Conservation (phyloP, 2,888 invertebrate genomes). For the Argyra leucocephala region DNA sequence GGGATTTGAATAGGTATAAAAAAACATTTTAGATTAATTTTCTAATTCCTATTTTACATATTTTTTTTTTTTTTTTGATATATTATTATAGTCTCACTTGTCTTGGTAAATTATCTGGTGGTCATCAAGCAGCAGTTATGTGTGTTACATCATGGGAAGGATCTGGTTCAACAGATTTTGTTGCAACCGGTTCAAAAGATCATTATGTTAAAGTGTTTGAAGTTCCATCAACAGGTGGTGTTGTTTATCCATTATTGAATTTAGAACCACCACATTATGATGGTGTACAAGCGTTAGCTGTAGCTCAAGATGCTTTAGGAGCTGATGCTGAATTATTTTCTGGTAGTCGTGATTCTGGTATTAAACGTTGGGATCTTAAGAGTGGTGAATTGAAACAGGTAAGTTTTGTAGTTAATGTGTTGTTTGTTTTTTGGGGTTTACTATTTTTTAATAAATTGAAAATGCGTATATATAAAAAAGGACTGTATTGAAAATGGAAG, state of each 20-base stretch:
- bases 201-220: conserved; percentile 62
- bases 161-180: conserved; percentile 48
- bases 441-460: conserved; percentile 11
- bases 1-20: conserved; percentile 64
- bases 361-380: conserved; percentile 71
- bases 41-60: too few species aligned
- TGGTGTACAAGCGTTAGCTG: conserved; percentile 71
- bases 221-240: conserved; percentile 45
- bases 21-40: too few species aligned
- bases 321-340: conserved; percentile 54
- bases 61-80: background rate
- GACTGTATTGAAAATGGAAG: background rate
- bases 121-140: conserved; percentile 78
- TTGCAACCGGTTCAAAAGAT: conserved; percentile 78
- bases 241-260: conserved; percentile 51
- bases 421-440: background rate
- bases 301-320: conserved; percentile 48
- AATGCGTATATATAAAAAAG: background rate
- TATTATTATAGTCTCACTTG: conserved; percentile 49
- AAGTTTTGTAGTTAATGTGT: conserved; percentile 16
- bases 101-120: conserved; percentile 63
- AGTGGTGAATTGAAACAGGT: conserved; percentile 36
- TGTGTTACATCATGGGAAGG: conserved; percentile 58
- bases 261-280: conserved; percentile 83
- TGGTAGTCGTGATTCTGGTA: conserved; percentile 74